Evolutionary conservation across 2,113 vertebrate species (phyloP), one percentile per base, ranked within the genome.

Genomic region (Plectropomus leopardus): DNA sequence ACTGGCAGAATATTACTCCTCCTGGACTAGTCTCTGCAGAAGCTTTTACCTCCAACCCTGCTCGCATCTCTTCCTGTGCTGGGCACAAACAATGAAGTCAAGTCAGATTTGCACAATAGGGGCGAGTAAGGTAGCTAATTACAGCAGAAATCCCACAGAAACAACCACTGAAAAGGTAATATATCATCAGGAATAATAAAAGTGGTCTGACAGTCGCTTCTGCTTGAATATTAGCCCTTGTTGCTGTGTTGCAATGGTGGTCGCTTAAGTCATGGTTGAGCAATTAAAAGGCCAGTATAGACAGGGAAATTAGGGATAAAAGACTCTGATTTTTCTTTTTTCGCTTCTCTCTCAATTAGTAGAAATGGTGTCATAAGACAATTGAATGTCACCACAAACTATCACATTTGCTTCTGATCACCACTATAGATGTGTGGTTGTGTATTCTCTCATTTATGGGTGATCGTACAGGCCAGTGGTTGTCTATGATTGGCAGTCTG

Each of bases 181-280:
- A 70, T 15, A 72, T 86, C 64, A 83, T 57, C 51, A 54, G 17
- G 30, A 88, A 83, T 86, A 78, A 45, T 86, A 50, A 76, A 85
- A 72, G 16, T 72, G 72, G 60, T 73, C 23, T 58, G 60, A 74
- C 74, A 72, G 73, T 60, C 5, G 36, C 40, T 75, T 80, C 21
- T 60, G 68, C 44, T 54, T 73, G 45, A 85, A 72, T 72, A 78
- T 65, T 61, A 58, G 58, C 26, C 50, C 14, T 32, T 72, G 30
- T 23, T 59, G 55, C 28, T 28, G 50, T 42, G 53, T 48, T 71
- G 50, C n/a, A 3, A 57, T 50, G 16, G 47, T 69, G 71, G 65
- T 76, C 67, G 66, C 36, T 83, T 61, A 74, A n/a, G 57, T 70
- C 42, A 72, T 16, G 53, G 59, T 64, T 53, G 48, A 50, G 23